phyloP scores from a whole-genome alignment of 2,888 invertebrate genomes.

The Danaus chrysippus region DNA sequence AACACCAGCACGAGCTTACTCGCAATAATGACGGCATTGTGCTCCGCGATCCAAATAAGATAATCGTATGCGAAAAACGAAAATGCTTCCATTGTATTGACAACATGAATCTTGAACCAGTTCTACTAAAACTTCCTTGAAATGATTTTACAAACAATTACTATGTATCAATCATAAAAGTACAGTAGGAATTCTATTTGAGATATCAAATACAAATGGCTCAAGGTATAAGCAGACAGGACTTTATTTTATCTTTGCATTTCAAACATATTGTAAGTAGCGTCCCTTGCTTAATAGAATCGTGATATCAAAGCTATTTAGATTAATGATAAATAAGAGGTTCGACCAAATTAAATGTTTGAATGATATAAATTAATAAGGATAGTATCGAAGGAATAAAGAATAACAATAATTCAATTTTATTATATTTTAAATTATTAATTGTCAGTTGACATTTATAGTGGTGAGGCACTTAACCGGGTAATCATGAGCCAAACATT shows the following conservation, averaged over 20 bases:
- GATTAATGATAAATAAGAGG: constrained; percentile 28
- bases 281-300: constrained; percentile 30
- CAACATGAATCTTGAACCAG: constrained; percentile 39
- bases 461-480: no score
- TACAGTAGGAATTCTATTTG: constrained; percentile 40
- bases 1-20: constrained; percentile 52
- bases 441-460: no score
- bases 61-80: constrained; percentile 62
- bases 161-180: constrained; percentile 12
- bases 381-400: background rate
- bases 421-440: background rate
- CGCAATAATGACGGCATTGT: constrained; percentile 67
- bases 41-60: constrained; percentile 56
- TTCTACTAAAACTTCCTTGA: constrained; percentile 25
- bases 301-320: constrained; percentile 25
- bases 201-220: constrained; percentile 31
- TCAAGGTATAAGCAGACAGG: constrained; percentile 26
- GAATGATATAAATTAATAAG: constrained; percentile 8
- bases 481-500: no score
- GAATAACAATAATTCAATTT: background rate
- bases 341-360: constrained; percentile 16
- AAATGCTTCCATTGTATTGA: constrained; percentile 64
- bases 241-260: constrained; percentile 29
- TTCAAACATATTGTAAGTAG: constrained; percentile 32
- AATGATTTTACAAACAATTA: constrained; percentile 1